phyloP scores from a whole-genome alignment of 2,797 vertebrate species.

The Etheostoma nigrum region DNA sequence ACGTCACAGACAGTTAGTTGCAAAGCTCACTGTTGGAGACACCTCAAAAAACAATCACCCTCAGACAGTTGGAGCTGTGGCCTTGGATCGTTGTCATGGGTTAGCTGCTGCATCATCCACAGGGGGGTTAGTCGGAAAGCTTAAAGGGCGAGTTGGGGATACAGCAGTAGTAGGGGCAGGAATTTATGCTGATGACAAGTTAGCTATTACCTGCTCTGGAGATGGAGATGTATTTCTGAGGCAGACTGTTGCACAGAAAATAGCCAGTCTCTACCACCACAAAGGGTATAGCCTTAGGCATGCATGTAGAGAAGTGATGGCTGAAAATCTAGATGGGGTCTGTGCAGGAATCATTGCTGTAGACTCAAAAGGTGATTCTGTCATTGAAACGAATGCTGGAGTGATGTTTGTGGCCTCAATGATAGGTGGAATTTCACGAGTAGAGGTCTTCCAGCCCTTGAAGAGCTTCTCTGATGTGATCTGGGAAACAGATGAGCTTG shows the following conservation, averaged over 20 bases:
- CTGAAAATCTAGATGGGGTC: conserved; percentile 74
- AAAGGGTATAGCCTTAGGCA: conserved; percentile 81
- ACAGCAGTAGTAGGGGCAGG: conserved; percentile 87
- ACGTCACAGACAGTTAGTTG: conserved; percentile 75
- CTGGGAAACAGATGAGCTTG: conserved; percentile 85
- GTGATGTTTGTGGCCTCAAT: conserved; percentile 86
- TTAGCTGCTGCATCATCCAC: conserved; percentile 87
- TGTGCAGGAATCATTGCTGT: conserved; percentile 85
- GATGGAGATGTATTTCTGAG: conserved; percentile 87
- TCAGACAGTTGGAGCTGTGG: conserved; percentile 87
- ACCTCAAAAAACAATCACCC: conserved; percentile 81
- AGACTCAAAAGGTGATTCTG: conserved; percentile 77
- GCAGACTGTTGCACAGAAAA: conserved; percentile 85
- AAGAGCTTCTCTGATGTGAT: conserved; percentile 76
- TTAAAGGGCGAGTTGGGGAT: conserved; percentile 86
- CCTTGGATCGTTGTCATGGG: conserved; percentile 75
- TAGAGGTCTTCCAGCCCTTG: conserved; percentile 82
- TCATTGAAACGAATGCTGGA: conserved; percentile 84
- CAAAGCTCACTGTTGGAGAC: conserved; percentile 61
- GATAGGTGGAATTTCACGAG: conserved; percentile 69
- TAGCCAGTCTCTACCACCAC: conserved; percentile 84
- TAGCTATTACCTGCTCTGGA: conserved; percentile 86
- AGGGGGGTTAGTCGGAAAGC: conserved; percentile 85
- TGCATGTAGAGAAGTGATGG: conserved; percentile 83
- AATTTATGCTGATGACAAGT: conserved; percentile 83